These are phyloP conservation scores for Drosophila sulfurigaster DNA, from an alignment of 1,140 invertebrate genomes.

Conservation along the genomic window DNA sequence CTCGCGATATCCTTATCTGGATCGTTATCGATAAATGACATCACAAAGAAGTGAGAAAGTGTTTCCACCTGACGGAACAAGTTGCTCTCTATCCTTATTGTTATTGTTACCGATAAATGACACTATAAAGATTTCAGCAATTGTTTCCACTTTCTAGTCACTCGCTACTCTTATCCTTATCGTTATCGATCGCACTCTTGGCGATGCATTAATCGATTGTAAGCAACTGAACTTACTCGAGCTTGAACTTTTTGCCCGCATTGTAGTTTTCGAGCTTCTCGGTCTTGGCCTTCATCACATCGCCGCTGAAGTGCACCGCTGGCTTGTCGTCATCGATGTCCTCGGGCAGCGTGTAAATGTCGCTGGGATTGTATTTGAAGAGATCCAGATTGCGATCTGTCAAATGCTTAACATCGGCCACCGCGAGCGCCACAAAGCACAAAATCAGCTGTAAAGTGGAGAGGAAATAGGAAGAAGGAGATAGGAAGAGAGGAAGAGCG, in stretches of 20 bases:
- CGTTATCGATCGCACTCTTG: too few relatives aligned
- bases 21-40: too few relatives aligned
- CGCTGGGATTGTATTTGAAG: constrained; percentile 82
- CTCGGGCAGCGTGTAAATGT: constrained; percentile 80
- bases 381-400: constrained; percentile 78
- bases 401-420: constrained; percentile 76
- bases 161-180: too few relatives aligned
- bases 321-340: constrained; percentile 84
- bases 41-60: too few relatives aligned
- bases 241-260: constrained; percentile 80
- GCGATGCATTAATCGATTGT: too few relatives aligned
- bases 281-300: constrained; percentile 82
- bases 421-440: constrained; percentile 63
- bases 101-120: too few relatives aligned
- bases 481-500: constrained; percentile 6
- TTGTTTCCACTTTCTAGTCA: too few relatives aligned
- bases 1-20: too few relatives aligned
- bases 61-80: too few relatives aligned
- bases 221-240: constrained; percentile 77
- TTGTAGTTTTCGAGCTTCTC: constrained; percentile 75
- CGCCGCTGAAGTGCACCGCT: constrained; percentile 72
- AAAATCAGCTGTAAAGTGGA: constrained; percentile 57
- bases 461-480: neutral
- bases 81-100: too few relatives aligned
- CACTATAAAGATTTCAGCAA: too few relatives aligned